Conservation (phyloP, 2,113 vertebrate species). For the Ameiurus melas region DNA sequence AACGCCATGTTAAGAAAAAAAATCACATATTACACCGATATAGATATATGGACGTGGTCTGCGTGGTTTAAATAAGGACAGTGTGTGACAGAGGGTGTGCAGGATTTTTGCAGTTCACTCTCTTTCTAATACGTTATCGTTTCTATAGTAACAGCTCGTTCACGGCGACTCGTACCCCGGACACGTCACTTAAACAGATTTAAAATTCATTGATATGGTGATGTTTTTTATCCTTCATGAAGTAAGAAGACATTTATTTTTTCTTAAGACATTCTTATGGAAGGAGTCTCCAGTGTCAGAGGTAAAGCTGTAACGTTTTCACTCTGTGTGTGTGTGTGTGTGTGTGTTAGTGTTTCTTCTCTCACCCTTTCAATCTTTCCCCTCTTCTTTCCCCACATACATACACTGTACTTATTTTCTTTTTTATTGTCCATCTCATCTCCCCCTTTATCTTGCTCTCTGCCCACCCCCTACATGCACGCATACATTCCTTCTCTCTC, state of each 20-base stretch:
- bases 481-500: not conserved
- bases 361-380: constrained; percentile 20
- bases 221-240: not conserved
- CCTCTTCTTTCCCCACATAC: not conserved
- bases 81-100: not conserved
- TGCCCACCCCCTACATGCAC: not conserved
- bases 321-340: not conserved
- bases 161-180: not conserved
- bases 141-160: not conserved
- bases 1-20: not conserved
- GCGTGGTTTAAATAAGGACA: not conserved
- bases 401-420: not conserved
- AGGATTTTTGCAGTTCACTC: not conserved
- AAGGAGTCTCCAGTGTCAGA: constrained; percentile 19
- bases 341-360: not conserved
- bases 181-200: not conserved
- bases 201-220: not conserved
- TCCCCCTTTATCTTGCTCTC: not conserved
- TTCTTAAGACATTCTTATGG: too few species aligned
- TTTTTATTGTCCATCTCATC: not conserved
- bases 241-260: not conserved
- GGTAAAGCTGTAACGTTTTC: not conserved
- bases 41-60: not conserved
- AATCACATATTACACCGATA: not conserved
- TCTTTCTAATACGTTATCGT: not conserved